Percentiles rank a stretch among this genome's conserved stretches.
phyloP scores from a whole-genome alignment of 2,888 invertebrate genomes.

The Drosophila setosimentum region DNA sequence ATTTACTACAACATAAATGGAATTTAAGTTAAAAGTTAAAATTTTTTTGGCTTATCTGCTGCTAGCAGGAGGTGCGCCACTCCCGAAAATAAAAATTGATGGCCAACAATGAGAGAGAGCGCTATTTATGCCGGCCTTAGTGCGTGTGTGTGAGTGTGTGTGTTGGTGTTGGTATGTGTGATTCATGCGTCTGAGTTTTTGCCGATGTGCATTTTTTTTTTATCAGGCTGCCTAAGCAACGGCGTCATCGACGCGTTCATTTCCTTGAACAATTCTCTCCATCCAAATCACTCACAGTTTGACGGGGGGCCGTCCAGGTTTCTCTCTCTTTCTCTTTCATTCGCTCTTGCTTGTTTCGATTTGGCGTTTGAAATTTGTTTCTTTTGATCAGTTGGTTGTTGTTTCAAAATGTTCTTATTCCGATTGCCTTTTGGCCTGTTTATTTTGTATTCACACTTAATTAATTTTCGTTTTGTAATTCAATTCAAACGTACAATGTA shows the following conservation, averaged over 20 bases:
- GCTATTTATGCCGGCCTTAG: constrained; percentile 53
- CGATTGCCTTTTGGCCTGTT: constrained; percentile 40
- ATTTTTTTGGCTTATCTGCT: constrained; percentile 51
- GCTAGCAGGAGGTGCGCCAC: constrained; percentile 44
- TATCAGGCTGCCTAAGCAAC: constrained; percentile 58
- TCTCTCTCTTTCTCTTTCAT: constrained; percentile 5
- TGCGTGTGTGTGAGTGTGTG: constrained; percentile 22
- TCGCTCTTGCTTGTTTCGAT: constrained; percentile 25
- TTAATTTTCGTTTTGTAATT: constrained; percentile 62
- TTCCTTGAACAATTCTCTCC: constrained; percentile 60
- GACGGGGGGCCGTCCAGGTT: constrained; percentile 58
- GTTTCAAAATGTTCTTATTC: constrained; percentile 32
- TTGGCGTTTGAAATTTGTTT: constrained; percentile 47
- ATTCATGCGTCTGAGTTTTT: constrained; percentile 71
- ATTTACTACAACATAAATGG: constrained; percentile 1
- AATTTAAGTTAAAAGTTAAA: constrained; percentile 19
- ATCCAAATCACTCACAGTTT: constrained; percentile 36
- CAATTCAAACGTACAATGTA: constrained; percentile 36
- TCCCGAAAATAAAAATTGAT: constrained; percentile 64
- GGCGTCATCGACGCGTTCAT: constrained; percentile 56
- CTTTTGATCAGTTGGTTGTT: constrained; percentile 55
- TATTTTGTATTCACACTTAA: constrained; percentile 70
- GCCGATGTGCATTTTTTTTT: constrained; percentile 65
- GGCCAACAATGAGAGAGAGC: constrained; percentile 23
- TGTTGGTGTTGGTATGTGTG: constrained; percentile 60